phyloP scores from a whole-genome alignment of 2,888 invertebrate species.

The Amphipoea lucens region DNA sequence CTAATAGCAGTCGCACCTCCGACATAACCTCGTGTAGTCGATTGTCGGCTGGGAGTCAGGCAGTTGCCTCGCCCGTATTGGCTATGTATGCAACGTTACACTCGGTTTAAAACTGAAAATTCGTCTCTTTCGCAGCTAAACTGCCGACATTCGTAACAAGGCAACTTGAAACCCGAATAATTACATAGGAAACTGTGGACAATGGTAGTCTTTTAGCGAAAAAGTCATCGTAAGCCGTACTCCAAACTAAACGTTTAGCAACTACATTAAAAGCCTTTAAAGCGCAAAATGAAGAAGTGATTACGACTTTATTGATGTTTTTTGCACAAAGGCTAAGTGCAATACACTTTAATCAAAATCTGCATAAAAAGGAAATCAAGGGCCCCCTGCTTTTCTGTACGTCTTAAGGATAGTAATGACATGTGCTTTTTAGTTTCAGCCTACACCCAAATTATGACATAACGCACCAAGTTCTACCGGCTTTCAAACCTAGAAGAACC shows the following conservation, averaged over 20 bases:
- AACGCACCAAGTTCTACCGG: constrained; percentile 2
- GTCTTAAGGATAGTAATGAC: neutral
- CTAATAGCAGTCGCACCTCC: constrained; percentile 43
- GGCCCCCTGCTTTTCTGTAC: neutral
- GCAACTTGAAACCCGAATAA: neutral
- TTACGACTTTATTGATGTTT: neutral
- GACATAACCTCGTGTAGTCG: constrained; percentile 32
- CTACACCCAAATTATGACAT: neutral
- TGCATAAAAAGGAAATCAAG: too few species aligned
- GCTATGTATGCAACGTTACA: neutral
- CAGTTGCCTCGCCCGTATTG: constrained; percentile 8
- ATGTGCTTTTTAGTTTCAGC: neutral
- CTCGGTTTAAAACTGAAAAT: neutral
- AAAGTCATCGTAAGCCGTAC: neutral
- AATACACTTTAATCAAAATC: neutral
- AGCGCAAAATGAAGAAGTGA: neutral
- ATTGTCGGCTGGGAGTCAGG: constrained; percentile 17
- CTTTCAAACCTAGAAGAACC: constrained; percentile 28
- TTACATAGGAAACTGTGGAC: neutral
- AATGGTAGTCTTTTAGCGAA: neutral
- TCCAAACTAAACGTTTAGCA: neutral
- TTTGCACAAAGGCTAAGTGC: neutral
- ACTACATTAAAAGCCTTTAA: neutral
- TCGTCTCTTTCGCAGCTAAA: neutral
- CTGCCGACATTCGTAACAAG: neutral